These are phyloP conservation scores for Hydrolagus colliei DNA, from an alignment of 2,797 vertebrate species.

Conservation along the genomic window DNA sequence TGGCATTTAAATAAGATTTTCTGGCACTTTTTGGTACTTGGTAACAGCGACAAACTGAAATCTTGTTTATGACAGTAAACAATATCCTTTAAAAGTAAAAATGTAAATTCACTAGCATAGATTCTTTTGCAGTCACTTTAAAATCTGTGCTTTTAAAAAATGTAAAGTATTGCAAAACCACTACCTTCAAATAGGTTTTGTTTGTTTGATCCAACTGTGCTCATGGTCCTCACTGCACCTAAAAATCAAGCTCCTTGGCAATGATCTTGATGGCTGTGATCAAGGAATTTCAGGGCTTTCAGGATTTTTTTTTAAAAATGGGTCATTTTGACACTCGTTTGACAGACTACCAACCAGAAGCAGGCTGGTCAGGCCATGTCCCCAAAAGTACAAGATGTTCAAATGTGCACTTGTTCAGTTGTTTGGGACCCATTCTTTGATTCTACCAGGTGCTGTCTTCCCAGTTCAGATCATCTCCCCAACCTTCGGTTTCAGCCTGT, in stretches of 20 bases:
- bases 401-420: neutral
- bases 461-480: conserved; percentile 87
- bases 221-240: neutral
- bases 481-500: conserved; percentile 78
- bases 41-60: neutral
- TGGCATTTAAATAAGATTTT: neutral
- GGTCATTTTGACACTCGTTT: too few species aligned
- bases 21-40: conserved; percentile 2
- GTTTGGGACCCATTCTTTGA: neutral
- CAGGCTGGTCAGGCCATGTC: too few species aligned
- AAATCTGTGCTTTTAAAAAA: neutral
- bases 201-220: neutral
- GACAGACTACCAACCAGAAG: too few species aligned
- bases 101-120: neutral
- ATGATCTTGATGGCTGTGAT: neutral
- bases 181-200: neutral
- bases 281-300: neutral
- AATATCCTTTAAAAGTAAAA: neutral
- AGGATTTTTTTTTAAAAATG: too few species aligned
- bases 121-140: neutral
- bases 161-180: neutral
- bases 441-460: conserved; percentile 45
- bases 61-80: neutral
- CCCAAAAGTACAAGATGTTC: neutral
- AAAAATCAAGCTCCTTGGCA: neutral